These are phyloP conservation scores for Acronicta alni DNA, from an alignment of 2,888 invertebrate genomes.

Conservation along the genomic window DNA sequence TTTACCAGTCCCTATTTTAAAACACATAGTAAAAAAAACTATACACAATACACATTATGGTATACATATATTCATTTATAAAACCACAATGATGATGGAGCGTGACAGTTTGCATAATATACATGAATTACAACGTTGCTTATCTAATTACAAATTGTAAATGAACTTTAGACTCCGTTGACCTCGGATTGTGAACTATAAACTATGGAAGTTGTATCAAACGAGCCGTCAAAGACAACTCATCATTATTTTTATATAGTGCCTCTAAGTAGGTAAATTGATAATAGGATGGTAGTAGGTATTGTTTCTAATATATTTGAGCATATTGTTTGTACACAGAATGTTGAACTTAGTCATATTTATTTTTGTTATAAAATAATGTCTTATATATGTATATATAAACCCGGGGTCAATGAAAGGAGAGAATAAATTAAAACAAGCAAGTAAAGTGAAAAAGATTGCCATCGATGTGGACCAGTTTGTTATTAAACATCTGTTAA, in stretches of 20 bases:
- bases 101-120: conserved; percentile 6
- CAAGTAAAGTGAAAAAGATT: conserved; percentile 44
- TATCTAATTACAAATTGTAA: conserved; percentile 26
- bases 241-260: conserved; percentile 24
- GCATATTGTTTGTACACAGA: no score
- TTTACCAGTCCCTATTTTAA: no score
- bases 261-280: neutral
- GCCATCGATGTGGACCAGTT: conserved; percentile 51
- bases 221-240: conserved; percentile 23
- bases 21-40: no score
- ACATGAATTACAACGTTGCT: conserved; percentile 8
- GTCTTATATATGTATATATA: neutral
- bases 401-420: conserved; percentile 24
- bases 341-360: neutral
- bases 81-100: neutral
- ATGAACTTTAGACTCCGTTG: conserved; percentile 48
- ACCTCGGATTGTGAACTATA: conserved; percentile 31
- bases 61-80: neutral
- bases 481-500: conserved; percentile 53
- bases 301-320: no score
- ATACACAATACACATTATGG: no score
- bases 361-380: neutral
- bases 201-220: conserved; percentile 33
- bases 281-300: neutral
- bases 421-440: conserved; percentile 40